These are phyloP conservation scores for Esox lucius DNA, from an alignment of 2,797 vertebrate species.

Conservation along the genomic window DNA sequence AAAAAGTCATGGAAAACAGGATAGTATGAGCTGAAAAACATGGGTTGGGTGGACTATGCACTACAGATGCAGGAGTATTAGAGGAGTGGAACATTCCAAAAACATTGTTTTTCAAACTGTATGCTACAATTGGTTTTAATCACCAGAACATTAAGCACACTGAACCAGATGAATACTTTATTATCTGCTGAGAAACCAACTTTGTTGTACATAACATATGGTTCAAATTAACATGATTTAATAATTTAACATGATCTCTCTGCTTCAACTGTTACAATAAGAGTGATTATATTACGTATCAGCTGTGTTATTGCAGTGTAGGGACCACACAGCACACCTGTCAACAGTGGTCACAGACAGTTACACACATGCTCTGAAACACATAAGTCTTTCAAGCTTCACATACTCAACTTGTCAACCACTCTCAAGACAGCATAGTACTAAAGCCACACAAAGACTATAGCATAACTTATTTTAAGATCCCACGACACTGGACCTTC, in stretches of 20 bases:
- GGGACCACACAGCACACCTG: slow-evolving; percentile 70
- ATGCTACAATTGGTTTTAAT: neutral
- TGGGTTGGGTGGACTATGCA: neutral
- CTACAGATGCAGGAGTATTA: neutral
- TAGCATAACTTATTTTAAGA: neutral
- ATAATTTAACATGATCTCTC: neutral
- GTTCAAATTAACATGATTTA: neutral
- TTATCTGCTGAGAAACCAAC: neutral
- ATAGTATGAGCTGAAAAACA: neutral
- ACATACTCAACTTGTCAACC: slow-evolving; percentile 53
- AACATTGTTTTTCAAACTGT: neutral
- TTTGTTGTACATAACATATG: neutral
- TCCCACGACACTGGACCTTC: neutral
- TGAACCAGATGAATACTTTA: neutral
- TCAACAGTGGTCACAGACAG: slow-evolving; percentile 76
- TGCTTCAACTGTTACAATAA: neutral
- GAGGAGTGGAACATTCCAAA: neutral
- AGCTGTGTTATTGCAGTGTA: neutral
- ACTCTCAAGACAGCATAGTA: slow-evolving; percentile 30
- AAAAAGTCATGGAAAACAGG: neutral
- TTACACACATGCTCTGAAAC: slow-evolving; percentile 79
- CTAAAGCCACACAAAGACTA: slow-evolving; percentile 27
- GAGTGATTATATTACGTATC: neutral
- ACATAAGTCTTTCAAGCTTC: slow-evolving; percentile 72
- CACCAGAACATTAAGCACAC: neutral